phyloP scores from a whole-genome alignment of 2,797 vertebrate species.

The Serranus cabrilla region DNA sequence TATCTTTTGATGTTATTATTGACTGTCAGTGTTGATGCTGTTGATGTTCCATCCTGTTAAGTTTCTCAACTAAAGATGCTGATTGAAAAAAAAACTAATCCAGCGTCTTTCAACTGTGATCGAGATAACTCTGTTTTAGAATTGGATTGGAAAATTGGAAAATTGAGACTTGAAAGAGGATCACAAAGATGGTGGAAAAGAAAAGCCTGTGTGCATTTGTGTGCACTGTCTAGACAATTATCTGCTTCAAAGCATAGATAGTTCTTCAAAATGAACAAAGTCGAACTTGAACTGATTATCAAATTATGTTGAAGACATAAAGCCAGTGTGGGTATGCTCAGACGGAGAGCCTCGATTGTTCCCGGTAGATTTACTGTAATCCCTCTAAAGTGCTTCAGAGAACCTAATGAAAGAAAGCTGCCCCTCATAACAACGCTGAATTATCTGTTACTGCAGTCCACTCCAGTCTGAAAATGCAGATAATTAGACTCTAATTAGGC shows the following conservation, averaged over 20 bases:
- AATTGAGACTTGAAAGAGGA: too few species aligned
- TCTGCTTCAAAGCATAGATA: too few species aligned
- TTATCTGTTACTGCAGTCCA: slow-evolving; percentile 19
- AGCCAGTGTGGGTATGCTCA: neutral
- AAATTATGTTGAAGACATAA: too few species aligned
- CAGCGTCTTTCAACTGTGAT: too few species aligned
- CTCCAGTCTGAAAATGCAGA: slow-evolving; percentile 11
- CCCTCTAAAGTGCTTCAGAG: neutral
- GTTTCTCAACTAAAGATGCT: neutral
- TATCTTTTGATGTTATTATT: neutral
- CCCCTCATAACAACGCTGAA: slow-evolving; percentile 4
- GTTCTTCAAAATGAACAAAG: too few species aligned
- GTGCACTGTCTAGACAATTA: too few species aligned
- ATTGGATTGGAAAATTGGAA: too few species aligned
- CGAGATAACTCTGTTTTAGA: too few species aligned
- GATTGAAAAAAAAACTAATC: neutral
- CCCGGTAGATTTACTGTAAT: neutral
- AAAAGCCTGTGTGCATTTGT: neutral
- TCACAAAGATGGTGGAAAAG: too few species aligned
- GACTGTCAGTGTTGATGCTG: neutral
- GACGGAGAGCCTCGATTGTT: neutral
- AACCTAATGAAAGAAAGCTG: slow-evolving; percentile 38
- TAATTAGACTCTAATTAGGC: slow-evolving; percentile 18
- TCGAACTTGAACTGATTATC: too few species aligned
- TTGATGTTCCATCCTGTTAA: neutral